Conservation (phyloP, 2,797 vertebrate genomes). For the Clarias platycephalus region DNA sequence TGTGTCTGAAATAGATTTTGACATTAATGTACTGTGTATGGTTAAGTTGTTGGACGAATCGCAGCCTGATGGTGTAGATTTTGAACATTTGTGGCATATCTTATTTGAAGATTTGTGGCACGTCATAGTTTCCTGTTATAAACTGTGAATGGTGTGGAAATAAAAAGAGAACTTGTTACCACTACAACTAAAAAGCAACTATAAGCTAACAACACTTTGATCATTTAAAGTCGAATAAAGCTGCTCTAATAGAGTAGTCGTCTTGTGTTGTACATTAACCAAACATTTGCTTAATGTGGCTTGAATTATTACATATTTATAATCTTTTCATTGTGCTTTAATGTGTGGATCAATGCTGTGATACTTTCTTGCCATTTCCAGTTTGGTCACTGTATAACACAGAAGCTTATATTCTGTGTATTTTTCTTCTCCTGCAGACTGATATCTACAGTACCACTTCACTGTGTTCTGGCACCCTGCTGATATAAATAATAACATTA, state of each 20-base stretch:
- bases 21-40: background rate
- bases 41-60: background rate
- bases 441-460: constrained; percentile 19
- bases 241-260: background rate
- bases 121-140: constrained; percentile 5
- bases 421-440: constrained; percentile 39
- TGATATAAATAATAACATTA: constrained; percentile 32
- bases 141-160: constrained; percentile 13
- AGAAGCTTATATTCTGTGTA: background rate
- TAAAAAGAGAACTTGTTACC: constrained; percentile 1
- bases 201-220: constrained; percentile 8
- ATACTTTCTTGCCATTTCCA: background rate
- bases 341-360: background rate
- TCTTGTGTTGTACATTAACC: background rate
- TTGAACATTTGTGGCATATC: background rate
- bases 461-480: constrained; percentile 31
- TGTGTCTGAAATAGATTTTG: background rate
- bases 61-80: background rate
- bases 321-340: background rate
- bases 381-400: constrained; percentile 30
- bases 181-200: constrained; percentile 7
- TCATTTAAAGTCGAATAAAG: background rate
- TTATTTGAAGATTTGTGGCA: background rate
- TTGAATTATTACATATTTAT: background rate
- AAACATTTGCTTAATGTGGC: background rate